phyloP scores from a whole-genome alignment of 2,797 vertebrate species.

The Bradypus variegatus region DNA sequence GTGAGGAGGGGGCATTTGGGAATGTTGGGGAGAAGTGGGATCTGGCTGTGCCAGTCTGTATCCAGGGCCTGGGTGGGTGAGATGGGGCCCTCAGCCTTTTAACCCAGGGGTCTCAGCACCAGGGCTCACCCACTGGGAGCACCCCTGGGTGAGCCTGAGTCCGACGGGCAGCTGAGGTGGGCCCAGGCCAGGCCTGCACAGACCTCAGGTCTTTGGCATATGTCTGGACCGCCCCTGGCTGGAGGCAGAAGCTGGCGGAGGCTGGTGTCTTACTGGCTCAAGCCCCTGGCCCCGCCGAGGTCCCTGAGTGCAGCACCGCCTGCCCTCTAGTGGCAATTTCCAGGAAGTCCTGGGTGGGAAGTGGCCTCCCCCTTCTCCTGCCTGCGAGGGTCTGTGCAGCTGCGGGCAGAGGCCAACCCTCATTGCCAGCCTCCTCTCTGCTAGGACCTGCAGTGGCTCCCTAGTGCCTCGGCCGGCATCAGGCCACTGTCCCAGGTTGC shows the following conservation, averaged over 20 bases:
- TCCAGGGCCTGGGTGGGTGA: background rate
- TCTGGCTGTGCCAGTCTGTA: rapidly evolving
- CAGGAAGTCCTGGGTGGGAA: background rate
- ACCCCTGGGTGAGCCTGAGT: background rate
- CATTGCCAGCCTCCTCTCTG: rapidly evolving
- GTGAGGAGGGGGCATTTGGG: background rate
- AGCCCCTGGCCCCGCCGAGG: background rate
- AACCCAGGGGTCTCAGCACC: background rate
- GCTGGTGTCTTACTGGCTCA: no score
- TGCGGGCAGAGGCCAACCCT: background rate
- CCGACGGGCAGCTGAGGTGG: background rate
- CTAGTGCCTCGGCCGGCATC: background rate
- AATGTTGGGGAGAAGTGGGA: background rate
- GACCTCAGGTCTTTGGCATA: background rate
- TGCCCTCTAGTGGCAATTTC: constrained; percentile 40
- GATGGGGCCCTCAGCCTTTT: background rate
- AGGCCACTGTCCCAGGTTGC: background rate
- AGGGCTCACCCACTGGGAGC: background rate
- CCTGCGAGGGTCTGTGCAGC: background rate
- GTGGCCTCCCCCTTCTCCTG: background rate
- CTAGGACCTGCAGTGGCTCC: background rate
- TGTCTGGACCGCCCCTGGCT: background rate
- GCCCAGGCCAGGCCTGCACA: no score
- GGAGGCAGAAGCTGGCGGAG: background rate
- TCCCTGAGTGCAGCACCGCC: background rate